phyloP scores from a whole-genome alignment of 2,113 vertebrate genomes.

The Balaeniceps rex region DNA sequence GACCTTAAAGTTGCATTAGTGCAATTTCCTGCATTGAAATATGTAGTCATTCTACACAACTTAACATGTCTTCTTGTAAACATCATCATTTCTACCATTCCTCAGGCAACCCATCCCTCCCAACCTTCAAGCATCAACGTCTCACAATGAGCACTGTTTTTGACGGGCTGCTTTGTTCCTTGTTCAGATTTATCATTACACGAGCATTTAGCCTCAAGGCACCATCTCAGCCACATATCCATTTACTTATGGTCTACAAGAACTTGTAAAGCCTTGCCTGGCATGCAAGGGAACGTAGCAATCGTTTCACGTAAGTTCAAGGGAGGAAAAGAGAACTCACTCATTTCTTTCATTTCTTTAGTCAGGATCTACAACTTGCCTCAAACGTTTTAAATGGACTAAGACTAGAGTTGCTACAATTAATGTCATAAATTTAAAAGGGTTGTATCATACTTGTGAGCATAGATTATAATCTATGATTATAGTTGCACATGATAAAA shows the following conservation, averaged over 20 bases:
- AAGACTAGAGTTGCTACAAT: neutral
- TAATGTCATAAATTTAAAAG: neutral
- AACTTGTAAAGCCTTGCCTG: conserved; percentile 5
- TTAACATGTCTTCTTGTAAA: neutral
- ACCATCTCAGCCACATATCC: neutral
- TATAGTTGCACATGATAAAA: neutral
- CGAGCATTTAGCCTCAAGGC: neutral
- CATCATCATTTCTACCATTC: conserved; percentile 1
- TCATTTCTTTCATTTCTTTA: neutral
- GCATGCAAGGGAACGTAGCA: neutral
- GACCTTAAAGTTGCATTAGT: neutral
- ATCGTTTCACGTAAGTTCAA: neutral
- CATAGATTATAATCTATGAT: neutral
- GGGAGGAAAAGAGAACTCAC: neutral
- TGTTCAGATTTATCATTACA: conserved; percentile 15
- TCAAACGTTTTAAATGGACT: neutral
- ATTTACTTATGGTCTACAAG: neutral
- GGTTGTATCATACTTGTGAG: neutral
- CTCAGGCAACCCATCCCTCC: neutral
- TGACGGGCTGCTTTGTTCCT: conserved; percentile 7
- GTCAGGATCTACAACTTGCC: neutral
- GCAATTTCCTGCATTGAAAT: neutral
- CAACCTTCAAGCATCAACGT: neutral
- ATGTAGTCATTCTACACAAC: neutral
- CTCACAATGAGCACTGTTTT: neutral